Base-by-base conservation (phyloP, 2,113 vertebrate species). In the Lates calcarifer region DNA sequence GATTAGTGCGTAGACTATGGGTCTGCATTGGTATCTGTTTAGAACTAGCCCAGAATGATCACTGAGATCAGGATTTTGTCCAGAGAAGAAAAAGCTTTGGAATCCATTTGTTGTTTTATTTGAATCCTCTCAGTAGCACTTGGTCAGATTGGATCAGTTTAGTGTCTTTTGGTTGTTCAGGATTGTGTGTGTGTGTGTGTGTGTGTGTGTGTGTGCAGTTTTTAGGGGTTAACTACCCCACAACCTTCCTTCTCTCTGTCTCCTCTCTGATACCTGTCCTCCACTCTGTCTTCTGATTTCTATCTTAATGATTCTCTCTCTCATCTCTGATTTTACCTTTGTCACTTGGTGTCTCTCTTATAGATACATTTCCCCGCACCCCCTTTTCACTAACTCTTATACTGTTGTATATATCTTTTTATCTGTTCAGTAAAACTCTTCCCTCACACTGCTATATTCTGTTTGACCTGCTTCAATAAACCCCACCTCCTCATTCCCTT, bases 381-480 rank as follows among this genome's bases (percentile, higher is more conserved):
- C 45, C 47, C 13, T 28, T 24, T 11, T 24, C 24, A 2, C 31
- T 6, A 18, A n/a, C 22, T 5, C n/a, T 24, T n/a, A n/a, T 39
- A 37, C 22, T 37, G 33, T 39, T 6, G 3, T 51, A 37, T 63
- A 13, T 63, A 24, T 63, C 35, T 39, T 1, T 51, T 10, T n/a
- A 24, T 24, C 49, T 51, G 7, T 24, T 22, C 49, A 12, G 11
- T 62, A 15, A 20, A 37, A 13, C 33, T 24, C 35, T 39, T 9
- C 9, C n/a, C 24, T 20, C 11, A 18, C n/a, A 10, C 22, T 22
- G 2, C 18, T 3, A 31, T 13, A 57, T 57, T 57, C 61, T 56
- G 53, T 67, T 33, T 79, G 13, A 28, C 58, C 51, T 66, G 26
- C 51, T 24, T 45, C 22, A 58, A 35, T 41, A 18, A 66, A 79